Evolutionary conservation across 1,140 invertebrate species (phyloP).

Genomic region (Limonius californicus): DNA sequence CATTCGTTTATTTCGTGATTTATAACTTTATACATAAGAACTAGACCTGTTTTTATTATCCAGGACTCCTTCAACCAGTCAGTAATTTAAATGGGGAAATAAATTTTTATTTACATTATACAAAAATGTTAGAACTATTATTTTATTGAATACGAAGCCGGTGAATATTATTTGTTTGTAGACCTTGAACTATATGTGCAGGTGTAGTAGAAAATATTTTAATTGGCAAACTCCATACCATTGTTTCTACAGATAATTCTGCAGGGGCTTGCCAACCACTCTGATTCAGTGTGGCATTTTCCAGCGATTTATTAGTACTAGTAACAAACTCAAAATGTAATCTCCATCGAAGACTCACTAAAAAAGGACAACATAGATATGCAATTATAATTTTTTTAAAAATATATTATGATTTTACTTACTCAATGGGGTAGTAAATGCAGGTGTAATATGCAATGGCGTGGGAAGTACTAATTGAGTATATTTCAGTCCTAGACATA

Average conservation of each 20-base stretch:
- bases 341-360: conserved; percentile 85
- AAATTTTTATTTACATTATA: background rate
- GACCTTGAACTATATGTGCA: conserved; percentile 63
- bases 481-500: conserved; percentile 82
- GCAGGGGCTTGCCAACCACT: conserved; percentile 78
- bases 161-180: conserved; percentile 40
- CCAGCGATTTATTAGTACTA: conserved; percentile 57
- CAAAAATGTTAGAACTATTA: background rate
- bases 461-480: conserved; percentile 90
- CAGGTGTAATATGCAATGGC: conserved; percentile 89
- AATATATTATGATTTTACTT: conserved; percentile 31
- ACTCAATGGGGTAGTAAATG: conserved; percentile 84
- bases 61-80: too few relatives aligned
- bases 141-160: conserved; percentile 39
- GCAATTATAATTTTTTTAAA: background rate
- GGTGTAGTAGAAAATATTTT: conserved; percentile 88
- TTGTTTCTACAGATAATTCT: conserved; percentile 88
- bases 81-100: too few relatives aligned
- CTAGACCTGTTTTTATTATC: too few relatives aligned
- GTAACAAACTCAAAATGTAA: conserved; percentile 98
- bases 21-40: too few relatives aligned
- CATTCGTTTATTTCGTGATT: too few relatives aligned
- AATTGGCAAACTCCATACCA: conserved; percentile 96
- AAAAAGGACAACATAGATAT: conserved; percentile 30
- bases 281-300: conserved; percentile 51